phyloP scores from a whole-genome alignment of 2,888 invertebrate genomes.

The Emmelina monodactyla region DNA sequence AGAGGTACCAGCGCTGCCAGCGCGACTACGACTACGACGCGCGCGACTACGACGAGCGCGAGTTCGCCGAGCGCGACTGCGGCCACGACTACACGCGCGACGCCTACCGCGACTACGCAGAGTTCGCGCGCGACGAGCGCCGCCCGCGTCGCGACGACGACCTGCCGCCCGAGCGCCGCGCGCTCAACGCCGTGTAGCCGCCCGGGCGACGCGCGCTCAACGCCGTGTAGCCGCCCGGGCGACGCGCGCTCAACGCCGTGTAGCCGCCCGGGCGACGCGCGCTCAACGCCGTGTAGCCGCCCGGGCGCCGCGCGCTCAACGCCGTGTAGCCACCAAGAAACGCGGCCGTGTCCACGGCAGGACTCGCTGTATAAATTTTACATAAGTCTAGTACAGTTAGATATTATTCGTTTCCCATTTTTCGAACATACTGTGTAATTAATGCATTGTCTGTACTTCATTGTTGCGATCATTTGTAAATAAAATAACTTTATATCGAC shows the following conservation, averaged over 20 bases:
- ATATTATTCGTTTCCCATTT: conserved; percentile 63
- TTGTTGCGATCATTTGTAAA: conserved; percentile 70
- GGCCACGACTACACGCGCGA: conserved; percentile 30
- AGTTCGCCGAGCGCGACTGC: conserved; percentile 29
- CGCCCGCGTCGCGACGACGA: conserved; percentile 36
- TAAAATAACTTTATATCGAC: conserved; percentile 65
- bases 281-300: not conserved
- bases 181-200: conserved; percentile 75
- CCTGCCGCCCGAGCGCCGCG: conserved; percentile 67
- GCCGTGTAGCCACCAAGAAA: conserved; percentile 15
- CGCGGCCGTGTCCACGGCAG: conserved; percentile 21
- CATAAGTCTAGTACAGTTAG: conserved; percentile 62
- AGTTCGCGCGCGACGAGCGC: conserved; percentile 24
- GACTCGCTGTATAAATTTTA: conserved; percentile 46
- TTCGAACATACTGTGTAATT: conserved; percentile 62
- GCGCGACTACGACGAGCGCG: conserved; percentile 27
- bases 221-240: conserved; percentile 52
- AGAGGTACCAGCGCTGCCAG: conserved; percentile 24
- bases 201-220: not conserved
- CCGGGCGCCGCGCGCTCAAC: conserved; percentile 6
- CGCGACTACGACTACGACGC: conserved; percentile 22
- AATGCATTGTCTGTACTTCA: conserved; percentile 65
- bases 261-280: conserved; percentile 29
- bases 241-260: conserved; percentile 78
- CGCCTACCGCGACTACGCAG: conserved; percentile 23